Evolutionary conservation across 1,140 invertebrate species (phyloP), one percentile per base, ranked within the genome.

Genomic region (Procambarus clarkii): DNA sequence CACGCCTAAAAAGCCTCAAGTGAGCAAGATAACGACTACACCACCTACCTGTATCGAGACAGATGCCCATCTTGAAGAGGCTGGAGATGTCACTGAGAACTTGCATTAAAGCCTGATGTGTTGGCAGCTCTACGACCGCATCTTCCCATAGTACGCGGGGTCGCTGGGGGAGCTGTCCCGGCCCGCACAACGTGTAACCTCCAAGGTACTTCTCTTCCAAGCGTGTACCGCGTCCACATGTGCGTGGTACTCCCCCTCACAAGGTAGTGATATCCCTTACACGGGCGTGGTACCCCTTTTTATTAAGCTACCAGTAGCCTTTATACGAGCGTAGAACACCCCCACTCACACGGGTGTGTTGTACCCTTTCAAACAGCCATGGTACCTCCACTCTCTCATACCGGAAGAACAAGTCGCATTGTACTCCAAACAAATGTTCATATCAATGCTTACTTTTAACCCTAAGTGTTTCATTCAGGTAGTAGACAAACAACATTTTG

Each of bases 21-120:
- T 78, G 76, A 45, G 76, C 13, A n/a, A 44, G 34, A 78, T 24
- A 1, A 44, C 13, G 34, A 18, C 34, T 24, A 8, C 1, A 24
- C 46, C 34, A 86, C 84, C n/a, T 69, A 86, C 85, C 85, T 87
- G 85, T 87, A 24, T 87, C 85, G n/a, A 87, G 76, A 87, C 85
- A 87, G 85, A 87, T 87, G 48, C 85, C 85, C 85, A 87, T 87
- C 85, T 87, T 87, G 85, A 87, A 87, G 85, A 87, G 71, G 85
- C 85, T 74, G 74, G 74, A 77, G 48, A 87, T 74, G 50, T 87
- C 85, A 76, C 54, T 87, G 85, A 87, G 79, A 48, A 87, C 85
- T 87, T 78, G 85, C 85, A 87, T 87, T 87, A 87, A 87, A 71
- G 81, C 45, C 24, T 69, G 81, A 69, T 83, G 58, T 69, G n/a